phyloP scores from a whole-genome alignment of 1,140 invertebrate genomes.

The Zaprionus nigranus region DNA sequence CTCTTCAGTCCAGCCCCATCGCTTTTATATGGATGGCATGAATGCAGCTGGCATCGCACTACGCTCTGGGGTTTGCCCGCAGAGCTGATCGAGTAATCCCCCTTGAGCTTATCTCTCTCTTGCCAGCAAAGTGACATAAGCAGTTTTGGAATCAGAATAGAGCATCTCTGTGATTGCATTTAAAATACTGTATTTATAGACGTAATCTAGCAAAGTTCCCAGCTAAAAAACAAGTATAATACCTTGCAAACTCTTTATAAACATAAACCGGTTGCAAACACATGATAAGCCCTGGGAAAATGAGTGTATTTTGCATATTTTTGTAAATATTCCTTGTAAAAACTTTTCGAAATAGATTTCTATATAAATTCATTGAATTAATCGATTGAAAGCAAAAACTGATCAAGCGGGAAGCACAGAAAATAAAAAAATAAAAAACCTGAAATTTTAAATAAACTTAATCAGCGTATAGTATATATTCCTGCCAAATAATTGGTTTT shows the following conservation, averaged over 20 bases:
- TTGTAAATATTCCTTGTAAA: background rate
- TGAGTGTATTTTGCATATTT: background rate
- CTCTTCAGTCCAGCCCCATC: background rate
- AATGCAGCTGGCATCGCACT: background rate
- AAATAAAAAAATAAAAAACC: no score
- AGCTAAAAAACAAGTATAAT: background rate
- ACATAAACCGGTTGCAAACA: background rate
- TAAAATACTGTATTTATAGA: background rate
- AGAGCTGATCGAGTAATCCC: background rate
- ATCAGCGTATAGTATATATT: no score
- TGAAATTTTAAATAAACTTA: no score
- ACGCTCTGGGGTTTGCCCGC: background rate
- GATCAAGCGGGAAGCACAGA: no score
- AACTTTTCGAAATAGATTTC: background rate
- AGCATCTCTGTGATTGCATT: background rate
- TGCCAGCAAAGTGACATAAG: background rate
- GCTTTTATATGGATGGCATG: slow-evolving; percentile 17
- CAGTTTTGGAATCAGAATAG: background rate
- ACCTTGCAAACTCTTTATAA: background rate
- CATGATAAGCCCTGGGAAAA: background rate
- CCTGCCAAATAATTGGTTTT: no score
- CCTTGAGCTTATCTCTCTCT: background rate
- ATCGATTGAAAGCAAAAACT: background rate
- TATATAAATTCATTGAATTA: background rate
- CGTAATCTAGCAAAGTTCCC: background rate